Evolutionary conservation across 2,113 vertebrate species (phyloP), one percentile per base, ranked within the genome.

Genomic region (Erythrocercus mccallii): DNA sequence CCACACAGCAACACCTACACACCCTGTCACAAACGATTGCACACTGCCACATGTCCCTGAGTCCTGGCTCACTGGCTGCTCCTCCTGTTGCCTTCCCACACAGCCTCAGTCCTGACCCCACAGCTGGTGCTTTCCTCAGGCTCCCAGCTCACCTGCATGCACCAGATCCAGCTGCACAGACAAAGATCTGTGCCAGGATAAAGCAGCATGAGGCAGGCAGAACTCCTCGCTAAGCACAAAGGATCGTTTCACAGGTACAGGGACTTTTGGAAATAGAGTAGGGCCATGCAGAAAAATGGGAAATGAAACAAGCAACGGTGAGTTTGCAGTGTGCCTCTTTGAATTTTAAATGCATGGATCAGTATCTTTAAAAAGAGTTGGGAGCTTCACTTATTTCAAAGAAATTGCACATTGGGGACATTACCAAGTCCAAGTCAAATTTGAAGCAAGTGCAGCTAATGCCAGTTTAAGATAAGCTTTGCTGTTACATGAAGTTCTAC

Each of bases 221-320:
- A 76, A 24, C 16, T 53, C 68, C n/a, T 23, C 61, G 57, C 33
- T 13, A 6, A 22, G 45, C 27, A 71, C 62, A 21, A 19, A 50
- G 16, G 16, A 38, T 30, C 0, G 0, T 35, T 57, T 42, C 45
- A 33, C 25, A 53, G 30, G 28, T 7, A 40, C 3, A 1, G 47
- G 11, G 31, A 85, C 18, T 16, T 51, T 5, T 54, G 42, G 51
- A 81, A 65, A 37, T 2, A 51, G 24, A 57, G 40, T 0, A 2
- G 37, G 42, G 10, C 14, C 12, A 19, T 1, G 47, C 20, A 71
- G 27, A 54, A 88, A 33, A 44, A 47, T 1, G 18, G 30, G 11
- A 78, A 81, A 58, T 8, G 2, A 70, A 70, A 73, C 24, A 62
- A 58, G 51, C 20, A n/a, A 25, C 11, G 9, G 38, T 57, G 37